Base-by-base conservation (phyloP, 2,113 vertebrate species). In the Etia nguti region DNA sequence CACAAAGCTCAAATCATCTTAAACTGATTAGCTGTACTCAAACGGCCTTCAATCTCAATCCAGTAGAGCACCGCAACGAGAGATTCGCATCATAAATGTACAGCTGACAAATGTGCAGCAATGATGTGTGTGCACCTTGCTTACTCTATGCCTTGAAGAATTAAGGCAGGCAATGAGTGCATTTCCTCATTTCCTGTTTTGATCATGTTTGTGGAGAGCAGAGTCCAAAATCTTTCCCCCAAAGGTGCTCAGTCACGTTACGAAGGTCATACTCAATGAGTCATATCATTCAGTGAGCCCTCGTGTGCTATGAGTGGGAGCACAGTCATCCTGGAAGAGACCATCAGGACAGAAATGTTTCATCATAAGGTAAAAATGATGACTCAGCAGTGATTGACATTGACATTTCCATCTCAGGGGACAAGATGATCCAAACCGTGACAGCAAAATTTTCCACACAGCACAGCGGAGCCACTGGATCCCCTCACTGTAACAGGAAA, bases 311-410 rank as follows among this genome's bases (percentile, higher is more conserved):
- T 48, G 70, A 48, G n/a, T 29, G 24, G 43, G 43, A 48, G 43
- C 10, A 48, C 43, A 75, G 70, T 29, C 70, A 75, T 75, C 24
- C 6, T 50, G 70, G 43, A 75, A 75, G 70, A 50, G 43, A 31
- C 24, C 16, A 48, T 48, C 10, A 50, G 9, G 43, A 75, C 10
- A 50, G 41, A 48, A 50, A 29, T 48, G 41, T 29, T 29, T 48
- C 15, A 29, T 48, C 15, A 29, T 48, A 29, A 48, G 41, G 24
- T 73, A 73, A 73, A 26, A 46, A 46, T 29, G 41, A 75, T 75
- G 68, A 48, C 41, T 48, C 41, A 8, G 68, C 11, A 75, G 22
- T 20, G 24, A 75, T 20, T 75, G 16, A 75, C 41, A 73, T 16
- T 26, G 59, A 60, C 29, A 20, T 34, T 62, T 59, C 2, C 56